Evolutionary conservation across 2,888 invertebrate genomes (phyloP), one percentile per base, ranked within the genome.

Genomic region (Cephalotes varians): DNA sequence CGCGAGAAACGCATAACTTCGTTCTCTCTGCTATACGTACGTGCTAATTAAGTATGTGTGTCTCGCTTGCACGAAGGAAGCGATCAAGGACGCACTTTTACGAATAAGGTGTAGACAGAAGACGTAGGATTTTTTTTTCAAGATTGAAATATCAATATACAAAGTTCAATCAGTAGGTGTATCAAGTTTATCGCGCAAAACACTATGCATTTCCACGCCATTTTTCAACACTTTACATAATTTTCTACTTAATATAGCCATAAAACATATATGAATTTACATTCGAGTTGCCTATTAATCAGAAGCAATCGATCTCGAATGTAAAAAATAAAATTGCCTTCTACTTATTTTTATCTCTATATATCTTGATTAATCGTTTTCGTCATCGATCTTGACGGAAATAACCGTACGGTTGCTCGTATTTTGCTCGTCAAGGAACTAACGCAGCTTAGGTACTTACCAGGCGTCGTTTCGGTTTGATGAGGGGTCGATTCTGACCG

Each of bases 391-490:
- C 6, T 18, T 31, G 49, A 69, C 49, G 12, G 49, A 21, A 21
- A 37, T 28, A 31, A 37, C 21, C 6, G n/a, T 10, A 31, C 31
- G 21, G 21, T 0, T 1, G 28, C 12, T 71, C 25, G 34, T 40
- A 12, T 2, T 40, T 21, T 10, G 15, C 40, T 56, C 31, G 54
- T 51, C 25, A 25, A 34, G 18, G 2, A 37, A 49, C 25, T 51
- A 12, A 21, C 18, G 40, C 62, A 81, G 90, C 90, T 90, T 86
- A 90, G 90, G 95, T 95, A 98, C 99, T 98, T 96, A 99, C 99
- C 98, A 99, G 98, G 97, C 99, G 98, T 97, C 99, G 97, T 96
- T 99, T 99, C 94, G 99, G 99, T 96, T 99, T 99, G 96, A 99
- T 99, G 94, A 99, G 97, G 84, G 99, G 99, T 95, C 99, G 96